Evolutionary conservation across 2,888 invertebrate species (phyloP), one percentile per base, ranked within the genome.

Genomic region (Drosophila monieri): DNA sequence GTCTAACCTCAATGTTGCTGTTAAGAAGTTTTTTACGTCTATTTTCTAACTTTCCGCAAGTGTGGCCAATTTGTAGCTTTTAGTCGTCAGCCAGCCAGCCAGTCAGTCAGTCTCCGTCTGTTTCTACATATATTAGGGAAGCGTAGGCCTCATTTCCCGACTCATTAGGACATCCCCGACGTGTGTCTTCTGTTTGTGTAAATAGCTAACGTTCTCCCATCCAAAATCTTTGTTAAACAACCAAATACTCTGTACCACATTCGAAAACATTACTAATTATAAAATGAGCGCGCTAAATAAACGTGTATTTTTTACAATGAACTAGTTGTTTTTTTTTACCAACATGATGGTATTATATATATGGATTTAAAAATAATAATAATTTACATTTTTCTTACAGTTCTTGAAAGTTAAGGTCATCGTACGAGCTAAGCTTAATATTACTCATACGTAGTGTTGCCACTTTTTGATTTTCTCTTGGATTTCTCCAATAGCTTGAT

Each of bases 281-380:
- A 77, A 80, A 68, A 64, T 66, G 71, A 69, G 76, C 73, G 76
- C 76, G 80, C 80, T 78, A 84, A 72, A 81, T 77, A 85, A 81
- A 85, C 59, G 76, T 81, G 85, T 79, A 77, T 77, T 85, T 81
- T 81, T 81, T 85, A 81, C 67, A 77, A 75, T 72, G 78, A 75
- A 68, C 62, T 54, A 60, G 54, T 30, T 54, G 18, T 25, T 10
- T 30, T 10, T 49, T 60, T 1, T 43, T 43, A 15, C 39, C 6
- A 14, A 1, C 14, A 39, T 15, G 15, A 8, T 39, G 12, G 1
- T 12, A n/a, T 32, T 32, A 3, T 27, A 9, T 3, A 9, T 27
- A 2, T 2, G 27, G 2, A 9, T 2, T 27, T 9, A 9, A 9
- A 2, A 2, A 27, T 27, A 9, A 27, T 8, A 8, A 25, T 25